phyloP scores from a whole-genome alignment of 1,140 invertebrate genomes.

The Agrypnia vestita region DNA sequence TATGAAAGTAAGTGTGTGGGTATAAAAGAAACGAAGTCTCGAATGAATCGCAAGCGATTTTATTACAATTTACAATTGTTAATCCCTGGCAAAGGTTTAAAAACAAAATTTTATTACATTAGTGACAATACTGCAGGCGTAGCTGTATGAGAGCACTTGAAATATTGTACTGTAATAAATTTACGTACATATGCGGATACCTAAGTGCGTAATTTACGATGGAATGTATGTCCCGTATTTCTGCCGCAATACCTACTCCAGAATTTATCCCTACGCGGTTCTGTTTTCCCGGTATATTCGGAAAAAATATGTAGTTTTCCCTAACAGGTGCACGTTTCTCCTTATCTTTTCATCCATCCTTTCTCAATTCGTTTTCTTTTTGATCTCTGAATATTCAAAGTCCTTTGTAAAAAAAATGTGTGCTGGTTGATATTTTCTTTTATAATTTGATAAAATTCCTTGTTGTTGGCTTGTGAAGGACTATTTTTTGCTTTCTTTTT shows the following conservation, averaged over 20 bases:
- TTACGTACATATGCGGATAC: too few species aligned
- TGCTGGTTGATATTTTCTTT: conserved; percentile 13
- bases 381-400: conserved; percentile 41
- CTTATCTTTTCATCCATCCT: conserved; percentile 35
- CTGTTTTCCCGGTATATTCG: conserved; percentile 1
- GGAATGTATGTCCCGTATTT: background rate
- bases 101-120: too few species aligned
- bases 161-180: too few species aligned
- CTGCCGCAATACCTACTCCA: too few species aligned
- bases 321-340: conserved; percentile 22
- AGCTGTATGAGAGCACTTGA: too few species aligned
- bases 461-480: conserved; percentile 22
- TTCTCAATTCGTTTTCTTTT: conserved; percentile 35
- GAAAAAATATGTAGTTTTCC: conserved; percentile 36
- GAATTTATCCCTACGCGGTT: conserved; percentile 8
- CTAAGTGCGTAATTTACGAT: too few species aligned
- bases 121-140: too few species aligned
- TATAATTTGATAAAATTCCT: conserved; percentile 42
- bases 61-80: too few species aligned
- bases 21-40: too few species aligned
- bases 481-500: conserved; percentile 24
- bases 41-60: too few species aligned
- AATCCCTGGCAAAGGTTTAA: too few species aligned
- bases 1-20: too few species aligned
- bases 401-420: conserved; percentile 33